Base-by-base conservation (phyloP, 2,888 invertebrate species). In the Nemotelus pantherinus region DNA sequence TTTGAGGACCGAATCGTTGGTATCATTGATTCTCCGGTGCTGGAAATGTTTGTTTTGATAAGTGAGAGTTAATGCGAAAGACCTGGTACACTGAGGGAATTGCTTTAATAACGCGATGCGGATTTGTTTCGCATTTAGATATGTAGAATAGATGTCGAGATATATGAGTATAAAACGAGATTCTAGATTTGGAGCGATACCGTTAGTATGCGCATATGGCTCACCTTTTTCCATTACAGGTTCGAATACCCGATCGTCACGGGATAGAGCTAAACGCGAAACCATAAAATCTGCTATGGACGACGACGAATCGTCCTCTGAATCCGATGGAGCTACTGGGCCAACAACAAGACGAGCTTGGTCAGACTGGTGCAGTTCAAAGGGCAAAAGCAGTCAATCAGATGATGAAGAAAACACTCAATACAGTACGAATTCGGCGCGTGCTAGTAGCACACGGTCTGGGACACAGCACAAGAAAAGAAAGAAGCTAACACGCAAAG, bases 301-400 rank as follows among this genome's bases (percentile, higher is more conserved):
- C 57, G 82, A 83, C 44, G 81, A 83, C 53, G 82, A 82, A 10
- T 81, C 83, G 43, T 82, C 82, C 9, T 81, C 83, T 63, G 86
- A 85, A 76, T 85, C 84, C 78, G 85, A 85, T 77, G 87, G 86
- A 80, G 86, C 87, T 71, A 88, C 88, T 0, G 92, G 92, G 7
- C 92, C 93, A 2, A 93, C 93, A 44, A 93, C 93, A 5, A 89
- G 94, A 41, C 89, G 92, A 81, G 92, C 93, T 67, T 94, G 94
- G 94, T 92, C 92, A 3, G 93, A 93, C 84, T 92, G 91, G 89
- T 91, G 91, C 84, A 88, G 88, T 70, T 90, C 89, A 47, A 90
- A 90, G 82, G 90, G 89, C 63, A 90, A 90, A 82, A 90, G 90
- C 82, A 91, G 90, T 79, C 90, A 90, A 82, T 90, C 90, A 39